Conservation (phyloP, 2,113 vertebrate species). For the Apus apus region DNA sequence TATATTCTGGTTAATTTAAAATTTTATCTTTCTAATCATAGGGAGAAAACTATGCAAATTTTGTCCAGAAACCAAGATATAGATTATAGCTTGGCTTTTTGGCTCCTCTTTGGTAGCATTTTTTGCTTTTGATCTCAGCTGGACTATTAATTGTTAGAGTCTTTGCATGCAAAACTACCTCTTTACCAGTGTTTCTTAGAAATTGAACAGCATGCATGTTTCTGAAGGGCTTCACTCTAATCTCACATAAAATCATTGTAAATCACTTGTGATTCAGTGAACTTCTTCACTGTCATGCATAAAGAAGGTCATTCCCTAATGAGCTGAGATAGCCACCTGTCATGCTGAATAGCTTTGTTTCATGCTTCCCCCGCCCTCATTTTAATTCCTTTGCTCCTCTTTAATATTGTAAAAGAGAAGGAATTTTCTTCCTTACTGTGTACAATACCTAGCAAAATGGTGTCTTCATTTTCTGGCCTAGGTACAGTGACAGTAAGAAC, state of each 20-base stretch:
- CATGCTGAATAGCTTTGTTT: neutral
- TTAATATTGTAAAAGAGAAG: neutral
- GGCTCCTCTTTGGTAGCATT: neutral
- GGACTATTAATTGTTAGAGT: neutral
- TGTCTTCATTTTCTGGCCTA: neutral
- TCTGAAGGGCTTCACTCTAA: neutral
- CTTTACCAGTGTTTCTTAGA: neutral
- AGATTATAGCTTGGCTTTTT: neutral
- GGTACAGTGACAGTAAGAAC: neutral
- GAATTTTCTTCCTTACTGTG: neutral
- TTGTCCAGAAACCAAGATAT: neutral
- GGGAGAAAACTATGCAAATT: neutral
- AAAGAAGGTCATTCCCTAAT: neutral
- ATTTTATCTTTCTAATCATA: neutral
- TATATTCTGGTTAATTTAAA: neutral
- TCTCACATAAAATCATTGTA: neutral
- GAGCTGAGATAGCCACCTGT: neutral
- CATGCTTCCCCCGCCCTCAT: neutral
- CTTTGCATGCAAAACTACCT: neutral
- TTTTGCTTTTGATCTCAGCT: neutral
- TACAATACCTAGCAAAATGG: neutral
- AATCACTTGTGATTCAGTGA: neutral
- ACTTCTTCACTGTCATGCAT: neutral
- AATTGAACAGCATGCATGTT: neutral
- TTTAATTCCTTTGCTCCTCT: neutral